These are phyloP conservation scores for Heliornis fulica DNA, from an alignment of 2,113 vertebrate genomes.

Conservation along the genomic window DNA sequence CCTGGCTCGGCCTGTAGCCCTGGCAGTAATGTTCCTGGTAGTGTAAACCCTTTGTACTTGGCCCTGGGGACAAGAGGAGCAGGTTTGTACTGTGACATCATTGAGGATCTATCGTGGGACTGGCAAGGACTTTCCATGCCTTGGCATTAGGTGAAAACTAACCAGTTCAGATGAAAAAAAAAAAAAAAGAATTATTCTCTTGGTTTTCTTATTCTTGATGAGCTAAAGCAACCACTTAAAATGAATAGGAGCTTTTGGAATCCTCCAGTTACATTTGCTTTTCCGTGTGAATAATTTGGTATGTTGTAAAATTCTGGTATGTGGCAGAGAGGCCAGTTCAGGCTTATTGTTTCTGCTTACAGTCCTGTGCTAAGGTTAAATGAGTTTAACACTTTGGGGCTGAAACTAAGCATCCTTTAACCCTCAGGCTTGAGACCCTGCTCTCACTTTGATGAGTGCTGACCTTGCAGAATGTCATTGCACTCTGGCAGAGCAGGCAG, in stretches of 20 bases:
- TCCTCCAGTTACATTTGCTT: neutral
- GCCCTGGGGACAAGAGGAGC: neutral
- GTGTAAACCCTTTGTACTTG: neutral
- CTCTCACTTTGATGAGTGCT: neutral
- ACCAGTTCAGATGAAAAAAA: neutral
- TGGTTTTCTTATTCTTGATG: neutral
- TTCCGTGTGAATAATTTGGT: neutral
- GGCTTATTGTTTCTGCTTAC: neutral
- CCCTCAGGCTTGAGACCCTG: neutral
- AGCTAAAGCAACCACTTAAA: neutral
- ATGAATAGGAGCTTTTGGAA: neutral
- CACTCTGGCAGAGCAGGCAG: neutral
- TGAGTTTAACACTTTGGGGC: neutral
- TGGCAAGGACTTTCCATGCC: neutral
- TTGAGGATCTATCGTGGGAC: rapidly evolving
- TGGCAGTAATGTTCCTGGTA: neutral
- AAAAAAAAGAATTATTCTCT: neutral
- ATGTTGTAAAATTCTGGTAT: neutral
- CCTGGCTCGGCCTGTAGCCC: neutral
- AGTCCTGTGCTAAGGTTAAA: neutral
- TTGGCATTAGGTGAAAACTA: neutral
- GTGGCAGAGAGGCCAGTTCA: neutral
- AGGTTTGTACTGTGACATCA: neutral
- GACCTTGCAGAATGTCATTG: neutral
- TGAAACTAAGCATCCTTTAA: neutral